phyloP scores from a whole-genome alignment of 2,113 vertebrate species.

The Hemicordylus capensis region DNA sequence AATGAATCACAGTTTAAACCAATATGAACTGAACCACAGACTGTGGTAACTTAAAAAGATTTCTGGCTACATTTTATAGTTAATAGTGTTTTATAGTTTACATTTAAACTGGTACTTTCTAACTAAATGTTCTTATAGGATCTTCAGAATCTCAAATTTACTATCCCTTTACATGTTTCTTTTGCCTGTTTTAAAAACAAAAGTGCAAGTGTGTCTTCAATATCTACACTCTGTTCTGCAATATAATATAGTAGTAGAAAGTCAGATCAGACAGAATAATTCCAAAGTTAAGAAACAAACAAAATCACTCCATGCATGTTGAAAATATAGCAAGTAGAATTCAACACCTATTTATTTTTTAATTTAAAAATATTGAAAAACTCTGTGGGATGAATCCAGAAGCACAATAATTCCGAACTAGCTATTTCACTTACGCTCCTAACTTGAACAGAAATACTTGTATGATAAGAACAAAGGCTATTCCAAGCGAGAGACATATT shows the following conservation, averaged over 20 bases:
- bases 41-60: conserved; percentile 72
- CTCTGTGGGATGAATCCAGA: conserved; percentile 53
- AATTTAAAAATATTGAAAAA: conserved; percentile 31
- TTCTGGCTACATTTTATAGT: conserved; percentile 81
- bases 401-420: conserved; percentile 32
- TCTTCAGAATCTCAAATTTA: conserved; percentile 62
- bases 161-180: conserved; percentile 56
- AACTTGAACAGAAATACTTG: conserved; percentile 42
- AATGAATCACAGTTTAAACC: conserved; percentile 74
- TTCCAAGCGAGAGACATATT: conserved; percentile 45
- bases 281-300: conserved; percentile 43
- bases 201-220: conserved; percentile 63
- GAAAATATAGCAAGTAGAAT: conserved; percentile 43
- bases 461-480: conserved; percentile 53
- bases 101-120: conserved; percentile 82
- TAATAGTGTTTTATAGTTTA: conserved; percentile 80
- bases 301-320: conserved; percentile 60
- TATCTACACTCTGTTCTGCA: conserved; percentile 66
- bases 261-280: conserved; percentile 60
- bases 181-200: conserved; percentile 59
- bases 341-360: conserved; percentile 55
- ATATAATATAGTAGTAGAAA: conserved; percentile 67
- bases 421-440: conserved; percentile 35
- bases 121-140: conserved; percentile 73
- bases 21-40: conserved; percentile 67